A percentile compares a stretch with the other conserved stretches of the same genome.
phyloP scores from a whole-genome alignment of 2,797 vertebrate species.

The Malacoraja senta region DNA sequence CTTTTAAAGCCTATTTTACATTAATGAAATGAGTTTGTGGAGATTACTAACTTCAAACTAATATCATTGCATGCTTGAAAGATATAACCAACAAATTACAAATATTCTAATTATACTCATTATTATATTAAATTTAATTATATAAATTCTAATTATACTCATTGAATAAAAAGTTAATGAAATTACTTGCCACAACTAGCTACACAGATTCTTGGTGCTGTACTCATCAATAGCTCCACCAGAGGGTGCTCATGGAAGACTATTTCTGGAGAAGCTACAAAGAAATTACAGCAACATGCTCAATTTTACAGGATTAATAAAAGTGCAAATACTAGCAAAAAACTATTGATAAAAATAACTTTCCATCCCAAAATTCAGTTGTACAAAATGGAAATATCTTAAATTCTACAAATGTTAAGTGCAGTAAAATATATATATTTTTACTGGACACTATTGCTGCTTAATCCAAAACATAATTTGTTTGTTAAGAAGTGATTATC shows the following conservation, averaged over 20 bases:
- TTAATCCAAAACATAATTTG: neutral
- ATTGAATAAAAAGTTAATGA: neutral
- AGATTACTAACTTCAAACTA: neutral
- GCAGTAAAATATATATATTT: neutral
- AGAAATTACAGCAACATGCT: neutral
- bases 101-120: no score
- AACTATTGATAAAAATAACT: neutral
- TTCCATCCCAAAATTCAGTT: neutral
- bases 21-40: neutral
- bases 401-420: neutral
- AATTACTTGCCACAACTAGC: neutral
- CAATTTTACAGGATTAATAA: no score
- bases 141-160: no score
- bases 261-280: neutral
- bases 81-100: no score
- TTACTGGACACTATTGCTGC: neutral
- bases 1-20: neutral
- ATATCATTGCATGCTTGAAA: neutral
- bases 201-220: neutral
- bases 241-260: slow-evolving; percentile 16
- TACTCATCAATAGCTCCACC: neutral
- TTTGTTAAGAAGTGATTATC: neutral
- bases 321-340: neutral
- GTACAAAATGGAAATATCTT: neutral
- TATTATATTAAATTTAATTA: no score